These are phyloP conservation scores for Drosophila punjabiensis DNA, from an alignment of 1,140 invertebrate species.

Conservation along the genomic window DNA sequence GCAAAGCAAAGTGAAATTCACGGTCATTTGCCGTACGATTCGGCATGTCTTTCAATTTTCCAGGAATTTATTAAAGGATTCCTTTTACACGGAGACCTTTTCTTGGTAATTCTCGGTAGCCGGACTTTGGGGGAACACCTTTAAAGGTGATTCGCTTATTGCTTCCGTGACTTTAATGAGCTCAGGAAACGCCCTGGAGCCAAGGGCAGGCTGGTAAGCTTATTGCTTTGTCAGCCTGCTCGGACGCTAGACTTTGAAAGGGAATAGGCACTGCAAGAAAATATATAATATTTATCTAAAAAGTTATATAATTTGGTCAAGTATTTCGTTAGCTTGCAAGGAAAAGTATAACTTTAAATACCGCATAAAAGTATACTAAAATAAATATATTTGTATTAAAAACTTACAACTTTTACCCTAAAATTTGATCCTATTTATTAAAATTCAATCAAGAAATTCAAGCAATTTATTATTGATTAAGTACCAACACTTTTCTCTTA, in stretches of 20 bases:
- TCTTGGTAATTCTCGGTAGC: slow-evolving; percentile 4
- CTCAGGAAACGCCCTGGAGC: slow-evolving; percentile 20
- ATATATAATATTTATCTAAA: background rate
- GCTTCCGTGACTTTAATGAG: slow-evolving; percentile 39
- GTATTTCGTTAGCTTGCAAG: background rate
- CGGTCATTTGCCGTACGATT: slow-evolving; percentile 30
- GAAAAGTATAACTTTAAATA: background rate
- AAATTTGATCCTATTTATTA: background rate
- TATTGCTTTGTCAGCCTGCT: slow-evolving; percentile 24
- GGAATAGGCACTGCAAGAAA: slow-evolving; percentile 14
- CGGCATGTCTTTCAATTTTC: slow-evolving; percentile 8
- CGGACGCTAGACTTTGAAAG: slow-evolving; percentile 1
- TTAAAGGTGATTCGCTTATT: slow-evolving; percentile 28
- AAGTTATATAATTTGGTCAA: background rate
- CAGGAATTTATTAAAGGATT: slow-evolving; percentile 15
- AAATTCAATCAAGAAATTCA: background rate
- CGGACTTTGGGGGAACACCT: slow-evolving; percentile 1
- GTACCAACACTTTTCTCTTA: background rate
- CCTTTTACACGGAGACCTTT: background rate
- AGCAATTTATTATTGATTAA: slow-evolving; percentile 6
- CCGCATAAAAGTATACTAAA: too few relatives aligned
- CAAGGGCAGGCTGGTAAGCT: background rate
- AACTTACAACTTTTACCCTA: background rate
- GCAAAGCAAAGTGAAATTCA: slow-evolving; percentile 52
- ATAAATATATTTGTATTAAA: too few relatives aligned